phyloP scores from a whole-genome alignment of 2,113 vertebrate genomes.

The Orycteropus afer region DNA sequence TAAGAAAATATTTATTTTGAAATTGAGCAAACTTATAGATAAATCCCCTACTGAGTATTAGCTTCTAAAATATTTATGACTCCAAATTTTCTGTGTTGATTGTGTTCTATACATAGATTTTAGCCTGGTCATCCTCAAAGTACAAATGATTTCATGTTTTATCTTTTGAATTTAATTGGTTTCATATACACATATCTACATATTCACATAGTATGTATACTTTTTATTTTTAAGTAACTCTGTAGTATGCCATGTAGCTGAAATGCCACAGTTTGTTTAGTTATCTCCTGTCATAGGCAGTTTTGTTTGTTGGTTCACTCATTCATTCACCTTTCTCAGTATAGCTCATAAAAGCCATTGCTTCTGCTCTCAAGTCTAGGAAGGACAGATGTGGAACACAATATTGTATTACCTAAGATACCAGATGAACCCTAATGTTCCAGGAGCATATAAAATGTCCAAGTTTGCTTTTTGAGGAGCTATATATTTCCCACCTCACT shows the following conservation, averaged over 20 bases:
- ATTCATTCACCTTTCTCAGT: not conserved
- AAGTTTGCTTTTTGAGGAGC: not conserved
- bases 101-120: not conserved
- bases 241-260: not conserved
- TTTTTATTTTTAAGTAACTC: not conserved
- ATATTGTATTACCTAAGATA: not conserved
- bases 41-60: conserved; percentile 20
- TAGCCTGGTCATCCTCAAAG: not conserved
- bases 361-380: not conserved
- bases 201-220: not conserved
- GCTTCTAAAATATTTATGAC: conserved; percentile 6
- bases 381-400: not conserved
- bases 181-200: not conserved
- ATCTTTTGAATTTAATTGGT: not conserved
- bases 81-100: not conserved
- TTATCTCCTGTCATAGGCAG: not conserved
- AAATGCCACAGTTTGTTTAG: not conserved
- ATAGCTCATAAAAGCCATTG: not conserved
- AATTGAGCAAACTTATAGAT: conserved; percentile 12
- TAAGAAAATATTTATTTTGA: conserved; percentile 43
- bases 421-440: not conserved
- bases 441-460: not conserved
- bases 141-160: not conserved
- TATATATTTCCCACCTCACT: not conserved
- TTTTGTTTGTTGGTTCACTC: not conserved